Conservation (phyloP, 2,113 vertebrate species). For the Phalacrocorax carbo region DNA sequence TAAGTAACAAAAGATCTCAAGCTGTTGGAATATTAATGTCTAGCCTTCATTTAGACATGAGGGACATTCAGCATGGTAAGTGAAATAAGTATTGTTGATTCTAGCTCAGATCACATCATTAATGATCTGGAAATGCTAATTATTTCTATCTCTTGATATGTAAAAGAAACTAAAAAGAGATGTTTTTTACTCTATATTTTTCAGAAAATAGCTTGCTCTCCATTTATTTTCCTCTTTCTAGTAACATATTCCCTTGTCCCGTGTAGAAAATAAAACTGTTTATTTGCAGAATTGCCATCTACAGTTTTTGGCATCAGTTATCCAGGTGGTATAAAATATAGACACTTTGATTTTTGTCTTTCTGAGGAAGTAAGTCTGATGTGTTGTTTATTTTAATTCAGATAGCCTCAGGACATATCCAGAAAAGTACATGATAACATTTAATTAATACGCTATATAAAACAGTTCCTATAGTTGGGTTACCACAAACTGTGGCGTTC, state of each 20-base stretch:
- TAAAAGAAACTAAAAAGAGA: neutral
- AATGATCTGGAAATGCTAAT: neutral
- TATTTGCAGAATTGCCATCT: neutral
- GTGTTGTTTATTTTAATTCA: neutral
- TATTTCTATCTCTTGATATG: neutral
- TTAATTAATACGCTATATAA: constrained; percentile 26
- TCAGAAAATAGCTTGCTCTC: neutral
- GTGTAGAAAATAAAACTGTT: neutral
- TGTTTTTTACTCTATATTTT: neutral
- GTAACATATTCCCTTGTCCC: neutral
- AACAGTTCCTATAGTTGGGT: neutral
- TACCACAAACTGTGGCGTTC: neutral
- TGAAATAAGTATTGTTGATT: neutral
- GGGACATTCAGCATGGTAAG: constrained; percentile 95
- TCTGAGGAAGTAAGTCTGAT: neutral
- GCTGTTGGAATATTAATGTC: constrained; percentile 98
- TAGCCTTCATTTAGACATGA: constrained; percentile 96
- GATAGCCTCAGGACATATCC: neutral
- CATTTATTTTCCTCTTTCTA: neutral
- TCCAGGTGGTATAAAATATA: neutral
- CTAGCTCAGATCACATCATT: neutral
- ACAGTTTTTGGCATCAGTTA: neutral
- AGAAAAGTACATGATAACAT: neutral
- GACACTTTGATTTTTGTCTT: neutral
- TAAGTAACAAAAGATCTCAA: constrained; percentile 97